Evolutionary conservation across 1,140 invertebrate genomes (phyloP).

Genomic region (Cotesia vestalis): DNA sequence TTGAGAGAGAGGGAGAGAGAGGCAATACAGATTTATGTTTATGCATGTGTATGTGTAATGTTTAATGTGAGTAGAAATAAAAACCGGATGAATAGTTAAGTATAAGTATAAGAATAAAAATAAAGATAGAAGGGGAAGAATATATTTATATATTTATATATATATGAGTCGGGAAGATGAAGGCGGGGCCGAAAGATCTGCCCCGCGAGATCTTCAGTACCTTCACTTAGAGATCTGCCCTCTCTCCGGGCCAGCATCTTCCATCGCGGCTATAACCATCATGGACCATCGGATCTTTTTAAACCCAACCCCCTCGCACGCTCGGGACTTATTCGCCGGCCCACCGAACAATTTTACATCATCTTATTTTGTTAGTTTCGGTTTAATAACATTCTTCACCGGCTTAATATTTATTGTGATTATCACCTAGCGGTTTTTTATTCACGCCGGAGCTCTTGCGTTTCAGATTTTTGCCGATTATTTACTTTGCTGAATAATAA

Average conservation of each 20-base stretch:
- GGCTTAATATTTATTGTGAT: background rate
- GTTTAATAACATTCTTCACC: background rate
- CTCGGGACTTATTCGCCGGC: constrained; percentile 41
- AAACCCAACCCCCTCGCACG: constrained; percentile 57
- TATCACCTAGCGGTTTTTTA: background rate
- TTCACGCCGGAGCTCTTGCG: too few species aligned
- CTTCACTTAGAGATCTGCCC: constrained; percentile 50
- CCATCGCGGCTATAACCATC: constrained; percentile 44
- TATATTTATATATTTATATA: too few species aligned
- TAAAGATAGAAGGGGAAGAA: constrained; percentile 13
- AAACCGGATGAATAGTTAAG: constrained; percentile 15
- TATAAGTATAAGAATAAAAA: constrained; percentile 10
- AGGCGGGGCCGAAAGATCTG: constrained; percentile 50
- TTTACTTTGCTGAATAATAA: too few species aligned
- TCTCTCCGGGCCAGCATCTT: constrained; percentile 59
- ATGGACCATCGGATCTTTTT: constrained; percentile 36
- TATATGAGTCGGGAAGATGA: constrained; percentile 44
- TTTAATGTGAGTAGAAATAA: constrained; percentile 28
- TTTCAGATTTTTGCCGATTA: too few species aligned
- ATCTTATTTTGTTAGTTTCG: background rate
- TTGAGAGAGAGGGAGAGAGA: background rate
- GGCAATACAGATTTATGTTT: background rate
- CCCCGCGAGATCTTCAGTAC: constrained; percentile 47
- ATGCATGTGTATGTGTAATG: background rate
- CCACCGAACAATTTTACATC: constrained; percentile 46